These are phyloP conservation scores for Vidua chalybeata DNA, from an alignment of 2,113 vertebrate genomes.

Conservation along the genomic window DNA sequence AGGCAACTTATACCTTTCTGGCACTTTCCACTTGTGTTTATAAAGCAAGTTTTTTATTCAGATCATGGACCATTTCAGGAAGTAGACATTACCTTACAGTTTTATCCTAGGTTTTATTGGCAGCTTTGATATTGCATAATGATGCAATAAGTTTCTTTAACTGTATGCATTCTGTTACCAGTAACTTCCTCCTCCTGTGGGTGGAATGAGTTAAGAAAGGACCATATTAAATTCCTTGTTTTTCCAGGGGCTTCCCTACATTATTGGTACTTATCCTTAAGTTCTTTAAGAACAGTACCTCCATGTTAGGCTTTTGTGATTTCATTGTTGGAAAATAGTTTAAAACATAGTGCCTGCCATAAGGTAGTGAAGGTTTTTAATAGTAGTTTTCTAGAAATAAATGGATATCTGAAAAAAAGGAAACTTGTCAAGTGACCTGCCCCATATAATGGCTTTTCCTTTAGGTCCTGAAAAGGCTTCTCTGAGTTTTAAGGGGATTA, in stretches of 20 bases:
- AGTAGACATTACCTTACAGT: neutral
- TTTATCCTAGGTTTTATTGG: slow-evolving; percentile 7
- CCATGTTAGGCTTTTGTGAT: neutral
- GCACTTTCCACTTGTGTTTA: neutral
- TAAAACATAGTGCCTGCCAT: neutral
- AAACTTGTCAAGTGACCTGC: neutral
- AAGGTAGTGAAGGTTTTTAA: neutral
- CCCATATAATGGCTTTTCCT: neutral
- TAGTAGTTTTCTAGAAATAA: neutral
- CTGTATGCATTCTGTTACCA: neutral
- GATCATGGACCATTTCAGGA: neutral
- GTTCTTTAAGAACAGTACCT: neutral
- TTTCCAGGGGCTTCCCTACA: neutral
- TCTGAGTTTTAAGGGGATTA: neutral
- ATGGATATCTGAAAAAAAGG: neutral
- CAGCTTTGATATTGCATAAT: neutral
- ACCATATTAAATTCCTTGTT: neutral
- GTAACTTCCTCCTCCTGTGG: neutral
- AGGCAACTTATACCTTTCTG: slow-evolving; percentile 6
- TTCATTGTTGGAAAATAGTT: slow-evolving; percentile 29
- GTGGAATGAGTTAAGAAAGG: neutral
- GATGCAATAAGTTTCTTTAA: neutral
- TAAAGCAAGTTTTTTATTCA: slow-evolving; percentile 48
- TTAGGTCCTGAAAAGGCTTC: slow-evolving; percentile 18
- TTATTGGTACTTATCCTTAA: neutral